Percentiles rank a stretch among this genome's conserved stretches.
These are phyloP conservation scores for Nymphicus hollandicus DNA, from an alignment of 2,113 vertebrate species.

Conservation along the genomic window DNA sequence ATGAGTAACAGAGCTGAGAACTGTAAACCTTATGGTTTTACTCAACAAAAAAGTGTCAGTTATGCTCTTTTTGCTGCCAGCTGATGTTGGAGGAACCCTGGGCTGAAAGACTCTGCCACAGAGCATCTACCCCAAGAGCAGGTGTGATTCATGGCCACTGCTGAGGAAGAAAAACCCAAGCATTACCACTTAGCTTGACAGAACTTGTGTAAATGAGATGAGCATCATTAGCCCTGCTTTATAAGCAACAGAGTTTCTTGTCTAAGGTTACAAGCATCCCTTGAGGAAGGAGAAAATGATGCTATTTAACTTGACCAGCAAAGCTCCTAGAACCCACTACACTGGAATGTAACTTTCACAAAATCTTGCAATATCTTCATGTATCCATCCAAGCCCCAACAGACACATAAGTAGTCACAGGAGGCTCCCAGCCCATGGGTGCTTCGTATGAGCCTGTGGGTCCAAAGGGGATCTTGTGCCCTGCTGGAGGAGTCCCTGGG, in stretches of 20 bases:
- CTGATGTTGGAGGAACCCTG: background rate
- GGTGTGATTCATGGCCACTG: background rate
- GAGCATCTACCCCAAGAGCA: background rate
- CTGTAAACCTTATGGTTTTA: background rate
- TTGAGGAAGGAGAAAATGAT: background rate
- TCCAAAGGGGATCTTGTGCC: accelerated
- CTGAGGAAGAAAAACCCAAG: background rate
- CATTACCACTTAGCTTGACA: background rate
- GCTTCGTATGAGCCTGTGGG: accelerated
- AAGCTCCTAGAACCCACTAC: background rate
- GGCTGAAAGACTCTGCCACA: background rate
- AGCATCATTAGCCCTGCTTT: background rate
- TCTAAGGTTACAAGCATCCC: background rate
- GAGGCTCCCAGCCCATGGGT: accelerated
- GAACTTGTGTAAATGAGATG: background rate
- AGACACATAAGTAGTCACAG: accelerated
- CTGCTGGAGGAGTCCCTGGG: accelerated
- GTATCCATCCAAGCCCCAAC: background rate
- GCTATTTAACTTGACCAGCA: background rate
- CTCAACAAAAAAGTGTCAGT: background rate
- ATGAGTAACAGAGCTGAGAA: background rate
- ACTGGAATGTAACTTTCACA: background rate
- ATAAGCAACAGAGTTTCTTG: background rate
- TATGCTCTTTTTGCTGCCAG: background rate
- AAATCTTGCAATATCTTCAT: background rate